Base-by-base conservation (phyloP, 1,140 invertebrate genomes). In the Cecropterus lyciades region DNA sequence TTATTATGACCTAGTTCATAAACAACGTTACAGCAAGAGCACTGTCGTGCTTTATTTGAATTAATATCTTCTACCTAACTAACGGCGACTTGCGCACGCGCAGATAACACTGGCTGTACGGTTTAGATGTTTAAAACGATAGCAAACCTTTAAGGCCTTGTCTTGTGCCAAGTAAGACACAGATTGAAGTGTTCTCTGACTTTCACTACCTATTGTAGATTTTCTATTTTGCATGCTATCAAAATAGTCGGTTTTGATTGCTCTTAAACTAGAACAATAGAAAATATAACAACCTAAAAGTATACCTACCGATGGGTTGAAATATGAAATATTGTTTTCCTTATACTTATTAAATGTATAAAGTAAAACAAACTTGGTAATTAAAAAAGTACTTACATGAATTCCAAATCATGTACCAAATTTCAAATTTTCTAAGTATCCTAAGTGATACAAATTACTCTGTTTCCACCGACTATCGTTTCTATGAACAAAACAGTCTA, bases 1-100 rank as follows among this genome's bases (percentile, higher is more conserved):
- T 79, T 77, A 84, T 82, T 85, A 70, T 84, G 87, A 77, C 85
- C 87, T 77, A 89, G 72, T 80, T 86, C 66, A 63, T 73, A 74
- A 68, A 71, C 71, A 72, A 68, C 70, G 67, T 52, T 63, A 63
- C 48, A 72, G 71, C 71, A 73, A 76, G 69, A 79, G 70, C 75
- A 65, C 67, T 67, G 72, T 75, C 73, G 72, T 75, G 74, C 73
- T 80, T 77, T 78, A 80, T 82, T 82, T 80, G 73, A 82, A 81
- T 82, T 82, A 74, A 80, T 81, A 70, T 63, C 63, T 37, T 37
- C 40, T 57, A 55, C 48, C 48, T 68, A 65, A 59, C 48, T 15
- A 67, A 62, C 15, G 45, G 46, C 57, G 45, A 62, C 27, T 37
- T 37, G 57, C 17, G 46, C 57, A 49, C 57, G 57, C 45, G 56